Percentiles rank a stretch among this genome's conserved stretches.
phyloP scores from a whole-genome alignment of 2,797 vertebrate genomes.

The Gymnodraco acuticeps region DNA sequence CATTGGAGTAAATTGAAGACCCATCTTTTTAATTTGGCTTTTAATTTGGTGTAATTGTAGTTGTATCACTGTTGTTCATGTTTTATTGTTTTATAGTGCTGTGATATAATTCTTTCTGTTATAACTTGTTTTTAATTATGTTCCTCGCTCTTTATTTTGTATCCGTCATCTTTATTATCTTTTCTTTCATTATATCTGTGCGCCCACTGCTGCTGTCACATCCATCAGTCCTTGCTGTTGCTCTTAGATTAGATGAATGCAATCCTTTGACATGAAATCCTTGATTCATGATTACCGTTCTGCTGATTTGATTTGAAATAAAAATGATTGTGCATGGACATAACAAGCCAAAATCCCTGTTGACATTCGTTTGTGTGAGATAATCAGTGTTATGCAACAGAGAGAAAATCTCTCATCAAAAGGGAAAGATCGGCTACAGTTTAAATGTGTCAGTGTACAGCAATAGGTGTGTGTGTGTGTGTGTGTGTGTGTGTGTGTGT shows the following conservation, averaged over 20 bases:
- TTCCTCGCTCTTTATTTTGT: too few relatives aligned
- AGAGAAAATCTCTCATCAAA: background rate
- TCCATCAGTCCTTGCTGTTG: background rate
- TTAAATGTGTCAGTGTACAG: constrained; percentile 1
- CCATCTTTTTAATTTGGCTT: too few relatives aligned
- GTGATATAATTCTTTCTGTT: too few relatives aligned
- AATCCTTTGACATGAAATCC: background rate
- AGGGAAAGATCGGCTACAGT: background rate
- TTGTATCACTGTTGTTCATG: too few relatives aligned
- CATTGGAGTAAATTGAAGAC: too few relatives aligned
- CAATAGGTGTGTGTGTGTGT: background rate
- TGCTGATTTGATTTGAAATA: background rate
- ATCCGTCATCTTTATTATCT: too few relatives aligned
- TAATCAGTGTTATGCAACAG: background rate
- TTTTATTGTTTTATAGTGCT: too few relatives aligned
- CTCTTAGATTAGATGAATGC: background rate
- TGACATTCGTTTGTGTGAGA: background rate
- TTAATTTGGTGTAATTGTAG: too few relatives aligned
- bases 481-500: too few relatives aligned
- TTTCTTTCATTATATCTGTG: too few relatives aligned
- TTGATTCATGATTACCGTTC: background rate
- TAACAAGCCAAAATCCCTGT: background rate
- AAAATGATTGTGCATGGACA: background rate
- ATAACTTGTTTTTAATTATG: too few relatives aligned
- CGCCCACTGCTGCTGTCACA: background rate